Conservation (phyloP, 2,113 vertebrate genomes). For the Illadopsis cleaveri region DNA sequence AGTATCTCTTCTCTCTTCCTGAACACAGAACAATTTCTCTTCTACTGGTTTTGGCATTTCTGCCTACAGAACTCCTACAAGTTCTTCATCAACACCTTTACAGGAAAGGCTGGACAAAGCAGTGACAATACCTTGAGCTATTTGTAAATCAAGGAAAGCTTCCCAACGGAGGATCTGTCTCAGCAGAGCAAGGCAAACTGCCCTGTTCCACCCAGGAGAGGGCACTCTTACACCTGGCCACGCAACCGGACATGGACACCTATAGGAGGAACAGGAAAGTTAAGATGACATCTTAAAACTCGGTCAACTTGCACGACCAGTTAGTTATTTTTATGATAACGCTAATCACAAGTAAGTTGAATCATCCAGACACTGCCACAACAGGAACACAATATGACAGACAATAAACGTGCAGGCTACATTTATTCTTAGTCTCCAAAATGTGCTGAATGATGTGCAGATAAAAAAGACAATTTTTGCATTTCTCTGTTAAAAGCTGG, state of each 20-base stretch:
- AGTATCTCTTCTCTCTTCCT: not conserved
- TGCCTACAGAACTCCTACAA: not conserved
- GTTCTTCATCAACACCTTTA: not conserved
- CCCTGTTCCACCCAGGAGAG: conserved; percentile 38
- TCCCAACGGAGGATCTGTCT: not conserved
- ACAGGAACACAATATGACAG: not conserved
- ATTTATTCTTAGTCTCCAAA: not conserved
- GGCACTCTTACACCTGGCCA: conserved; percentile 24
- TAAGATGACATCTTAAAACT: not conserved
- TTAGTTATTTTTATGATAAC: conserved; percentile 12
- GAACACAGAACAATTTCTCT: not conserved
- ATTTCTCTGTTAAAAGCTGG: not conserved
- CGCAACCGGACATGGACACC: not conserved
- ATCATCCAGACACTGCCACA: conserved; percentile 7
- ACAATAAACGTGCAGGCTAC: not conserved
- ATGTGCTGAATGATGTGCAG: not conserved
- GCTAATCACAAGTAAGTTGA: not conserved
- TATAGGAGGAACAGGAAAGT: not conserved
- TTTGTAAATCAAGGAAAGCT: not conserved
- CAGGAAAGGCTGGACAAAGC: not conserved
- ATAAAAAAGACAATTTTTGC: not conserved
- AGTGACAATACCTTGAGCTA: not conserved
- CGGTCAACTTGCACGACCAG: not conserved
- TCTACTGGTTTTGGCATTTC: not conserved
- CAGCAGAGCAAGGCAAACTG: not conserved